Percentiles rank a stretch among this genome's conserved stretches.
phyloP scores from a whole-genome alignment of 2,888 invertebrate genomes.

The Lysandra bellargus region DNA sequence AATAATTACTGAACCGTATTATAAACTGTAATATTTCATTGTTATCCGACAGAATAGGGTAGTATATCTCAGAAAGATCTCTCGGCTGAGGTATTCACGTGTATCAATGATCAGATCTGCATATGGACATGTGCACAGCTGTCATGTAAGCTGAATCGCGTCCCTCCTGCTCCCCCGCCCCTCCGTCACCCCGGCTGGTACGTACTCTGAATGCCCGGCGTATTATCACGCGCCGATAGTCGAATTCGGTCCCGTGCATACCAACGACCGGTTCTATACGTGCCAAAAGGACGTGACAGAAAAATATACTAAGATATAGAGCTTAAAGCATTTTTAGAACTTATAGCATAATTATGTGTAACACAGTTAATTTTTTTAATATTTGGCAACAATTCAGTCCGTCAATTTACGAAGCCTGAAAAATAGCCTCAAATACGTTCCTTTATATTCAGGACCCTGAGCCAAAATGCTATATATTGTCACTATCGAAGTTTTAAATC shows the following conservation, averaged over 20 bases:
- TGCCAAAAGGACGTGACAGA: neutral
- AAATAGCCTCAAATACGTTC: too few relatives aligned
- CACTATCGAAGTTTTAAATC: neutral
- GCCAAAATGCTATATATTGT: too few relatives aligned
- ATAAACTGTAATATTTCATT: too few relatives aligned
- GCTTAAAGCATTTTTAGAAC: neutral
- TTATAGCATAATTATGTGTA: too few relatives aligned
- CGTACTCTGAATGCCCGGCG: neutral
- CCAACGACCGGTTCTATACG: neutral
- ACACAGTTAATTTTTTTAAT: too few relatives aligned
- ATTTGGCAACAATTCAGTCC: too few relatives aligned
- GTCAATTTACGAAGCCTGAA: too few relatives aligned
- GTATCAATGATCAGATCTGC: neutral
- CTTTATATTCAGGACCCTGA: too few relatives aligned
- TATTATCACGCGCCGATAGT: neutral
- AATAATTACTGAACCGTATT: too few relatives aligned
- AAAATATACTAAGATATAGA: neutral
- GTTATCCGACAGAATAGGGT: too few relatives aligned
- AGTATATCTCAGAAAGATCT: neutral
- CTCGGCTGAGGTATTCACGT: neutral
- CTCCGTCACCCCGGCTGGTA: neutral
- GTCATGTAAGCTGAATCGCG: neutral
- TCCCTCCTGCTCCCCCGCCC: neutral
- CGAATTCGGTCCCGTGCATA: neutral
- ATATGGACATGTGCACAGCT: neutral